Evolutionary conservation across 2,888 invertebrate genomes (phyloP).

Genomic region (Torymus aiolomorphi): DNA sequence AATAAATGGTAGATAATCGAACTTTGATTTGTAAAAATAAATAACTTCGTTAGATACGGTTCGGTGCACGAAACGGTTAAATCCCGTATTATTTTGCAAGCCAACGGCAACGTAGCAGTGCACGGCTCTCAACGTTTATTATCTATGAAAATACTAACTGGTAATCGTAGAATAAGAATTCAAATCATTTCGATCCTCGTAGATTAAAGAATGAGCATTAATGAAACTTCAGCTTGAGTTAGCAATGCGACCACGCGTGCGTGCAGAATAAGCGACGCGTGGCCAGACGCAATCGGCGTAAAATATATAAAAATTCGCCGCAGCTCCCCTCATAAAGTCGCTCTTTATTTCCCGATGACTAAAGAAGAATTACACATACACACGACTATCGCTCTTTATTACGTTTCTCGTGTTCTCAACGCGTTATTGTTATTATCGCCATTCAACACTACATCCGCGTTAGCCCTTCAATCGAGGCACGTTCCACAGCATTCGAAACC

Average conservation of each 20-base stretch:
- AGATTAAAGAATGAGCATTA: slow-evolving; percentile 56
- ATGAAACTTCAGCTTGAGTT: slow-evolving; percentile 23
- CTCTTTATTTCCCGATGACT: slow-evolving; percentile 63
- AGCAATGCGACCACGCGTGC: slow-evolving; percentile 1
- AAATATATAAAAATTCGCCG: slow-evolving; percentile 62
- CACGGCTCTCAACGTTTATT: slow-evolving; percentile 61
- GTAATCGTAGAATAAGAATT: slow-evolving; percentile 72
- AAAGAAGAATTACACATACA: slow-evolving; percentile 10
- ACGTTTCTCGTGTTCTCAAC: slow-evolving; percentile 25
- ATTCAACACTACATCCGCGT: slow-evolving; percentile 9
- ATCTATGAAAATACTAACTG: slow-evolving; percentile 68
- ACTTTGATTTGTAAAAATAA: slow-evolving; percentile 6
- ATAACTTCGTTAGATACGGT: slow-evolving; percentile 14
- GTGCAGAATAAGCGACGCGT: neutral
- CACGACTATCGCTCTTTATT: slow-evolving; percentile 14
- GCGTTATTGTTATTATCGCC: slow-evolving; percentile 16
- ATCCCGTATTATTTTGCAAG: slow-evolving; percentile 13
- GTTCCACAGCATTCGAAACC: slow-evolving; percentile 38
- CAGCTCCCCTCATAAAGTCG: slow-evolving; percentile 67
- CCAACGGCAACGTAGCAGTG: slow-evolving; percentile 37
- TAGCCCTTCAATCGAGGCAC: slow-evolving; percentile 12
- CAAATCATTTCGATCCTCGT: slow-evolving; percentile 66
- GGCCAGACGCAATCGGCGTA: neutral
- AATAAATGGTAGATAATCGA: neutral
- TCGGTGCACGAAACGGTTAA: too few relatives aligned